Percentiles rank a stretch among this genome's conserved stretches.
These are phyloP conservation scores for Agelaius tricolor DNA, from an alignment of 2,113 vertebrate genomes.

Conservation along the genomic window DNA sequence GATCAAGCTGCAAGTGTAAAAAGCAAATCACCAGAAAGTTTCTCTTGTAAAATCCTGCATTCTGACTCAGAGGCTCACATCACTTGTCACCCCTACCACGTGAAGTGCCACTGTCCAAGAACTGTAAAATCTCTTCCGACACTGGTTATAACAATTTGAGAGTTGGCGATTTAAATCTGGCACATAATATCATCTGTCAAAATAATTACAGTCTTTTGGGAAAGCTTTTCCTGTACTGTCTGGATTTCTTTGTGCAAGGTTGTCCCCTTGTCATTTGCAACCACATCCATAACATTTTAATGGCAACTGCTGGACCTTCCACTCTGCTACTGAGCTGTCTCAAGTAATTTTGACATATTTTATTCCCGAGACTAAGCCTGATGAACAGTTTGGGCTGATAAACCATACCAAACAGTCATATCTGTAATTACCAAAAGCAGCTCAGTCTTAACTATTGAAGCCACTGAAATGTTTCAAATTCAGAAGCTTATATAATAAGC, in stretches of 20 bases:
- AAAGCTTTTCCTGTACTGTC: background rate
- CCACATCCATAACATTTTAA: constrained; percentile 10
- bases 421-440: background rate
- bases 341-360: background rate
- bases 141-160: background rate
- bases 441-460: background rate
- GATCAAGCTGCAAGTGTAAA: background rate
- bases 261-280: constrained; percentile 7
- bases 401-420: background rate
- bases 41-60: background rate
- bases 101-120: background rate
- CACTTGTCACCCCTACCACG: background rate
- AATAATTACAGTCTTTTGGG: background rate
- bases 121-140: background rate
- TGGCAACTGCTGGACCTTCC: background rate
- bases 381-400: background rate
- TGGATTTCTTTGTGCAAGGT: background rate
- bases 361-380: background rate
- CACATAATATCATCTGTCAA: background rate
- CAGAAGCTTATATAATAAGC: background rate
- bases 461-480: background rate
- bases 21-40: background rate
- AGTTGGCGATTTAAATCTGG: background rate
- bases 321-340: background rate
- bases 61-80: background rate